phyloP scores from a whole-genome alignment of 2,888 invertebrate species.

The Protophormia terraenovae region DNA sequence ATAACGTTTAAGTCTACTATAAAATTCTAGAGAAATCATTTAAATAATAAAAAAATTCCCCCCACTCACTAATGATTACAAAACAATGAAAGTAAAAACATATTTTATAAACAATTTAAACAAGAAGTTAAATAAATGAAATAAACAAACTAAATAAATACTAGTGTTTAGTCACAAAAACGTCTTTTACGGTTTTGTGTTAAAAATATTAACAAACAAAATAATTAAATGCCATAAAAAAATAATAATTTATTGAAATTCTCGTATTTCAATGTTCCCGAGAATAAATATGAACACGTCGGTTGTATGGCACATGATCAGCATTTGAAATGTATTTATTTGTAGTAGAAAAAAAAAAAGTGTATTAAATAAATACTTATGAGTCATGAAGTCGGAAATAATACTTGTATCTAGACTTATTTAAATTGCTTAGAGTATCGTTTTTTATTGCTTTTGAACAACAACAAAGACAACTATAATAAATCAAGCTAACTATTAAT shows the following conservation, averaged over 20 bases:
- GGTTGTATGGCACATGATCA: constrained; percentile 25
- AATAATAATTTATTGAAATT: constrained; percentile 23
- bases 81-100: constrained; percentile 29
- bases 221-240: constrained; percentile 15
- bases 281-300: neutral
- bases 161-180: neutral
- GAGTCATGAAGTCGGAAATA: constrained; percentile 28
- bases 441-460: neutral
- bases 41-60: neutral
- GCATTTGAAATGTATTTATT: neutral
- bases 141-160: constrained; percentile 5
- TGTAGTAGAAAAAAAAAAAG: neutral
- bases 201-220: constrained; percentile 21
- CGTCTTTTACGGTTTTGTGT: neutral
- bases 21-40: constrained; percentile 15
- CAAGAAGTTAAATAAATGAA: neutral
- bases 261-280: neutral
- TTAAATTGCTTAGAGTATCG: constrained; percentile 15
- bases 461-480: neutral
- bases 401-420: constrained; percentile 25
- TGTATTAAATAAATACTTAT: neutral
- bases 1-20: neutral
- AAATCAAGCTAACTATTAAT: neutral
- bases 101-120: constrained; percentile 2
- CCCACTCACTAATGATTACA: neutral